Conservation (phyloP, 2,113 vertebrate species). For the Acrocephalus kingi region DNA sequence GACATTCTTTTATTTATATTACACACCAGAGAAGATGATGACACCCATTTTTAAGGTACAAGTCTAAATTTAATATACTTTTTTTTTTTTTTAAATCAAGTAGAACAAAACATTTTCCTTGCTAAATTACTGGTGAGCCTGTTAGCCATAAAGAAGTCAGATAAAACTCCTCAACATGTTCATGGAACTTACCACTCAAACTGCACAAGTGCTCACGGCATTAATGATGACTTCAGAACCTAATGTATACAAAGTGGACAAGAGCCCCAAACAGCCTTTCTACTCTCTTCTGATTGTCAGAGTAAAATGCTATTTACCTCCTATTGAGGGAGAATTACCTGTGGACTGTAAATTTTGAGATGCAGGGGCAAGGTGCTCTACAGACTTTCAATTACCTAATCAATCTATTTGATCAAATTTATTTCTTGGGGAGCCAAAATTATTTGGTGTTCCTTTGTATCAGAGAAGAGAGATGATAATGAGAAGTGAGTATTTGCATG, state of each 20-base stretch:
- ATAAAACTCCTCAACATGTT: not conserved
- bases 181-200: not conserved
- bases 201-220: not conserved
- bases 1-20: not conserved
- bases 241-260: not conserved
- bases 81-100: not conserved
- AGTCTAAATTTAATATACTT: not conserved
- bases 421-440: not conserved
- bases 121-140: not conserved
- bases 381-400: not conserved
- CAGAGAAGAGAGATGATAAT: not conserved
- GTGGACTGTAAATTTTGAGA: not conserved
- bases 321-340: not conserved
- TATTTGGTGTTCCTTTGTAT: not conserved
- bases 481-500: not conserved
- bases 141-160: not conserved
- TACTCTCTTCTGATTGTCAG: not conserved
- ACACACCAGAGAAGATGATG: not conserved
- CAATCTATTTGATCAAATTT: not conserved
- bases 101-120: not conserved
- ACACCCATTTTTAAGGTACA: not conserved
- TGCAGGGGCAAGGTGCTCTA: not conserved
- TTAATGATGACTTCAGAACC: not conserved
- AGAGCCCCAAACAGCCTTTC: not conserved
- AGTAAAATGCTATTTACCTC: not conserved